A percentile compares a stretch with the other conserved stretches of the same genome.
These are phyloP conservation scores for Matsumyia berberina DNA, from an alignment of 2,888 invertebrate genomes.

Conservation along the genomic window DNA sequence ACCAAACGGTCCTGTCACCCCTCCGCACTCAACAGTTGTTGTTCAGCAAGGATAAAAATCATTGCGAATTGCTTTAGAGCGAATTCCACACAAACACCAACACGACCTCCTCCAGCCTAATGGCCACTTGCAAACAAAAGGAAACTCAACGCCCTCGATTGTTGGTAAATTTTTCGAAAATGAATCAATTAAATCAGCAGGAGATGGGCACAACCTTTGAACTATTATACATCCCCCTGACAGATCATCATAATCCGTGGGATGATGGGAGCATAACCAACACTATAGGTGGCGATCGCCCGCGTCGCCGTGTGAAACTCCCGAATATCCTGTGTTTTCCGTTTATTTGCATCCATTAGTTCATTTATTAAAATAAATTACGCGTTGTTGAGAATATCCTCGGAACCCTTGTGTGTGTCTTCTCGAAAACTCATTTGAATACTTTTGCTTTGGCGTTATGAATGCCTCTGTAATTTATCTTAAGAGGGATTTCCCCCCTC, in stretches of 20 bases:
- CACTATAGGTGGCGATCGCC: slow-evolving; percentile 17
- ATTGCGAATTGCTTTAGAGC: slow-evolving; percentile 64
- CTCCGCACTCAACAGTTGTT: slow-evolving; percentile 22
- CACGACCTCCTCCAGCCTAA: slow-evolving; percentile 35
- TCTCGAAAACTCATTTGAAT: slow-evolving; percentile 63
- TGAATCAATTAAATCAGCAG: slow-evolving; percentile 52
- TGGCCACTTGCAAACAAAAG: slow-evolving; percentile 38
- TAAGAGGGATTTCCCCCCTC: slow-evolving; percentile 14
- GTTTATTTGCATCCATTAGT: slow-evolving; percentile 58
- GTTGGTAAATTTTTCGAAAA: slow-evolving; percentile 50
- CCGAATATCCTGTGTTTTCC: slow-evolving; percentile 14
- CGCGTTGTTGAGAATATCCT: slow-evolving; percentile 49
- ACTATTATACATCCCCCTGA: slow-evolving; percentile 20
- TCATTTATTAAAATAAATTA: slow-evolving; percentile 65
- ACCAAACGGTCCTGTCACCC: slow-evolving; percentile 9
- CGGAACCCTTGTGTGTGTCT: slow-evolving; percentile 40
- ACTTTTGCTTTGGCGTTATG: slow-evolving; percentile 48
- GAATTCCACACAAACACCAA: slow-evolving; percentile 44
- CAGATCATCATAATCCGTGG: slow-evolving; percentile 26
- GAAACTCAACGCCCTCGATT: slow-evolving; percentile 2
- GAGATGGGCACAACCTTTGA: slow-evolving; percentile 44
- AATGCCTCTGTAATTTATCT: slow-evolving; percentile 62
- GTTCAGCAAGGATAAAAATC: slow-evolving; percentile 60
- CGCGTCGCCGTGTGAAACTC: background rate
- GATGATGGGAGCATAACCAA: background rate